phyloP scores from a whole-genome alignment of 2,113 vertebrate genomes.

The Amblyornis subalaris region DNA sequence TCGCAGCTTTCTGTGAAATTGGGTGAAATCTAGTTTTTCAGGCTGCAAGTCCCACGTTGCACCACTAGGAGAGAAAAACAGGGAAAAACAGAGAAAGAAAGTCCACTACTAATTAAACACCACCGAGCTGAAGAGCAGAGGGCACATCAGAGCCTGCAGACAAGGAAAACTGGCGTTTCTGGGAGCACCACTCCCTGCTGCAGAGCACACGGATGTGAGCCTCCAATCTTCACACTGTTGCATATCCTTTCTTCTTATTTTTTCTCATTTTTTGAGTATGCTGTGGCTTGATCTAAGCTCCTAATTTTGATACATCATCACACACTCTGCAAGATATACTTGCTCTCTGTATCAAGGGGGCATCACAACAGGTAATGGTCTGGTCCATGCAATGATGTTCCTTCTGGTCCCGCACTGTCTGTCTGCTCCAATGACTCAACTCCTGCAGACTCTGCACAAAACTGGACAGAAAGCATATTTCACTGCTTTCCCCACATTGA shows the following conservation, averaged over 20 bases:
- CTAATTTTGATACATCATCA: background rate
- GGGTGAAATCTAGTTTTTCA: conserved; percentile 94
- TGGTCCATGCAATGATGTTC: background rate
- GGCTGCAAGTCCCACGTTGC: conserved; percentile 95
- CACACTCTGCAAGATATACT: background rate
- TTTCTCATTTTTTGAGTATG: background rate
- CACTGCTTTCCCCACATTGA: background rate
- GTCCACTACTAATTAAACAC: background rate
- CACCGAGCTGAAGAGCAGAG: background rate
- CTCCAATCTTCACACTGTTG: background rate
- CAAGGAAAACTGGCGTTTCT: background rate
- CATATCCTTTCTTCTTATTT: background rate
- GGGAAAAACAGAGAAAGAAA: background rate
- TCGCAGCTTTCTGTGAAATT: conserved; percentile 86
- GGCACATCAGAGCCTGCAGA: rapidly evolving
- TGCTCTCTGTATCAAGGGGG: background rate
- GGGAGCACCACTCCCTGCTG: background rate
- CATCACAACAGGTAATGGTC: background rate
- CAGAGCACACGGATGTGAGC: rapidly evolving
- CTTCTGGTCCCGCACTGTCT: background rate
- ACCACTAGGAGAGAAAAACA: conserved; percentile 73
- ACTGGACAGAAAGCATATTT: background rate
- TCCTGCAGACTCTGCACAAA: background rate
- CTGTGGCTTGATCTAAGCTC: background rate
- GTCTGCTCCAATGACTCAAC: background rate